Percentiles rank a stretch among this genome's conserved stretches.
Evolutionary conservation across 2,113 vertebrate species (phyloP).

Genomic region (Sigmodon hispidus): DNA sequence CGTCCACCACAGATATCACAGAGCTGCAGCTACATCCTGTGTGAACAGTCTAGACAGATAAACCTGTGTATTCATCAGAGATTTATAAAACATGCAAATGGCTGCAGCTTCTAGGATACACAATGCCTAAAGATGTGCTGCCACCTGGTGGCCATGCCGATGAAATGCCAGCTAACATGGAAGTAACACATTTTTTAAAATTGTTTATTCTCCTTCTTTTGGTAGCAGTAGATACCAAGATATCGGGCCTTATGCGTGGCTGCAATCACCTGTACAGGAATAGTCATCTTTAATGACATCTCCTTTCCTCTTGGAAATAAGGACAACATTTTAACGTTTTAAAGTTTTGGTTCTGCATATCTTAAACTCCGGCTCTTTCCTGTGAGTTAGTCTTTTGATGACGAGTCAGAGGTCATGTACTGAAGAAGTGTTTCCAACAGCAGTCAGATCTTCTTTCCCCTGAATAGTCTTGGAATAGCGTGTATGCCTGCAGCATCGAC

Average conservation of each 20-base stretch:
- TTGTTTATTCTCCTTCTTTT: not conserved
- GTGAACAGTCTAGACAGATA: not conserved
- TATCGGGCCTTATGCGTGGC: not conserved
- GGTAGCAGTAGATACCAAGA: not conserved
- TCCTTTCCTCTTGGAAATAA: not conserved
- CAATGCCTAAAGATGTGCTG: slow-evolving; percentile 17
- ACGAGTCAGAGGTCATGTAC: not conserved
- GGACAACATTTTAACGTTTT: not conserved
- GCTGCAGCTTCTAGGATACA: not conserved
- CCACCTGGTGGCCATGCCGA: slow-evolving; percentile 24
- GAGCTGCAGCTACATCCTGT: not conserved
- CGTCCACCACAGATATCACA: not conserved
- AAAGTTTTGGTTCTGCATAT: not conserved
- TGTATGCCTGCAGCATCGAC: not conserved
- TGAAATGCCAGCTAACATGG: not conserved
- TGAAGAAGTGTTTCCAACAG: not conserved
- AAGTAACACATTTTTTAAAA: not conserved
- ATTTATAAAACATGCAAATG: not conserved
- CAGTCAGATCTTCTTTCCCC: not conserved
- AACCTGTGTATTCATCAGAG: not conserved
- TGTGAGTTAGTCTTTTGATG: not conserved
- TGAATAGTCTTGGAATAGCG: not conserved
- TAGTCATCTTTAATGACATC: not conserved
- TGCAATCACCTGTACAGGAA: not conserved
- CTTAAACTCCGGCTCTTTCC: not conserved